Evolutionary conservation across 2,113 vertebrate genomes (phyloP).

Genomic region (Pelodiscus sinensis): DNA sequence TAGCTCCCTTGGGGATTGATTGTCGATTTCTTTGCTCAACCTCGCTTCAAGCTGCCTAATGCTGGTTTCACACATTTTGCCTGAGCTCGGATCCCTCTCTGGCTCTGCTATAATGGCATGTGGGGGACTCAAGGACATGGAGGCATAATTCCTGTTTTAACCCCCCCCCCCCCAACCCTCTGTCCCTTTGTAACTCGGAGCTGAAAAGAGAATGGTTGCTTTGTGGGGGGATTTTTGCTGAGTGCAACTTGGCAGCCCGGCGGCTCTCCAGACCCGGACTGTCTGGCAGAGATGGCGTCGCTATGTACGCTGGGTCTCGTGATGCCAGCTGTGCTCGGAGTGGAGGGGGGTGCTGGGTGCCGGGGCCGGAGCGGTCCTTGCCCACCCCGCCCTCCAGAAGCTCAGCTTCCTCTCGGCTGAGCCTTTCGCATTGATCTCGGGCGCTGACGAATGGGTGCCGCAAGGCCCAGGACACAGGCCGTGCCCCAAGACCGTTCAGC

Average conservation of each 20-base stretch:
- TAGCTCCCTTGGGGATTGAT: not conserved
- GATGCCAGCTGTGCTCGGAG: accelerated
- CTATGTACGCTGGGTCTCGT: not conserved
- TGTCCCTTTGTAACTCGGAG: not conserved
- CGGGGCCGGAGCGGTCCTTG: not conserved
- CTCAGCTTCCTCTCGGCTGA: accelerated
- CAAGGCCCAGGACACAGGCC: not conserved
- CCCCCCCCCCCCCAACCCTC: not conserved
- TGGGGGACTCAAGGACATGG: not conserved
- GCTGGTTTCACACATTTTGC: not conserved
- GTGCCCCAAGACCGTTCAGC: not conserved
- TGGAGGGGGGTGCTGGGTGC: accelerated
- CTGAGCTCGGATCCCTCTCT: not conserved
- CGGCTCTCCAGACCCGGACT: accelerated
- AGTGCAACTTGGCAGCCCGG: not conserved
- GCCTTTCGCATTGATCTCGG: not conserved
- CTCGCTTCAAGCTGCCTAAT: not conserved
- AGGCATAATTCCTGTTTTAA: not conserved
- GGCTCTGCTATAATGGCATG: not conserved
- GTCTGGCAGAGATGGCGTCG: conserved; percentile 23
- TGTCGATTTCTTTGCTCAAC: not conserved
- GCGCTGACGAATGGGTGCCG: accelerated
- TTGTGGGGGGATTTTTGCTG: not conserved
- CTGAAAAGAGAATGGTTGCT: not conserved
- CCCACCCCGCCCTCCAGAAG: not conserved